phyloP scores from a whole-genome alignment of 2,797 vertebrate genomes.

The Parauchenoglanis ngamensis region DNA sequence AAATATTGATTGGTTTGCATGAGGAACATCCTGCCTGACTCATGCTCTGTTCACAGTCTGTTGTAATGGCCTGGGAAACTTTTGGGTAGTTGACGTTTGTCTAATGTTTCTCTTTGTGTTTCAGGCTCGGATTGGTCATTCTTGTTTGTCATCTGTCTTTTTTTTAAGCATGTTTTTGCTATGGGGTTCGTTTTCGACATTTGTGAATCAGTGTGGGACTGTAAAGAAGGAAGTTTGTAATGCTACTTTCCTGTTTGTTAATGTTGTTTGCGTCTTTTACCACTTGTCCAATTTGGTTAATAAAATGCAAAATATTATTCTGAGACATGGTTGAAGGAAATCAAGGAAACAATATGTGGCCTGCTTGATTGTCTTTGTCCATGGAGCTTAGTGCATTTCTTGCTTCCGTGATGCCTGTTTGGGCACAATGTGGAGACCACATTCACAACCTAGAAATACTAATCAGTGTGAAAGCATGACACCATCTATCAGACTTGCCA shows the following conservation, averaged over 20 bases:
- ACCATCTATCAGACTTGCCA: neutral
- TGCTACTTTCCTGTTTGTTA: slow-evolving; percentile 71
- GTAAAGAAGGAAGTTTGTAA: slow-evolving; percentile 75
- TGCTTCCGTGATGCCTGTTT: slow-evolving; percentile 9
- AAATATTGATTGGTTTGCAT: slow-evolving; percentile 60
- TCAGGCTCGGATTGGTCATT: slow-evolving; percentile 40
- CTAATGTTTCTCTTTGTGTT: slow-evolving; percentile 42
- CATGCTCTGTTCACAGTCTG: slow-evolving; percentile 57
- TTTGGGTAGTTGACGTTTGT: slow-evolving; percentile 28
- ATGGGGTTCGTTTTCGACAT: slow-evolving; percentile 65
- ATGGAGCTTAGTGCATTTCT: slow-evolving; percentile 20
- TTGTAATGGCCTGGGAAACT: slow-evolving; percentile 50
- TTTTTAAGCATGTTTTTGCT: slow-evolving; percentile 58
- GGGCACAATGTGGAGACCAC: neutral
- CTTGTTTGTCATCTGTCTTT: slow-evolving; percentile 41
- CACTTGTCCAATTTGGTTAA: slow-evolving; percentile 62
- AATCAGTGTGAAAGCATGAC: neutral
- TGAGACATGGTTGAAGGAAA: slow-evolving; percentile 67
- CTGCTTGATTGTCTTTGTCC: slow-evolving; percentile 57
- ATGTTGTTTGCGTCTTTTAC: slow-evolving; percentile 64
- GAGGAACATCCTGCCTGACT: slow-evolving; percentile 71
- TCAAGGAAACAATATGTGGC: slow-evolving; percentile 67
- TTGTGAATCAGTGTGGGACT: slow-evolving; percentile 59
- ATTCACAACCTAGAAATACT: slow-evolving; percentile 3
- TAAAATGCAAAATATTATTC: slow-evolving; percentile 76